Evolutionary conservation across 2,113 vertebrate genomes (phyloP), one percentile per base, ranked within the genome.

Genomic region (Etia nguti): DNA sequence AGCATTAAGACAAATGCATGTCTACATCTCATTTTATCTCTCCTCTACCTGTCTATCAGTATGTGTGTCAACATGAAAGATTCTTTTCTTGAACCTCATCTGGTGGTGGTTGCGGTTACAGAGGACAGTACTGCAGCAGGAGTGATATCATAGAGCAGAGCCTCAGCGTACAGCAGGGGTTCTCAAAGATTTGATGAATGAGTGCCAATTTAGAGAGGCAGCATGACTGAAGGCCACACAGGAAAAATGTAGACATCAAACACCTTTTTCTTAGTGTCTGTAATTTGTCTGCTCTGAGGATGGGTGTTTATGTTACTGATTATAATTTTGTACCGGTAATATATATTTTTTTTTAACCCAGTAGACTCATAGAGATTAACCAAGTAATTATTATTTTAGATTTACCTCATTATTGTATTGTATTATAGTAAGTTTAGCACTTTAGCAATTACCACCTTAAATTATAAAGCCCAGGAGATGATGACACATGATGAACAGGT

Each of bases 1-100:
- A 87, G 89, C 84, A 81, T 75, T 43, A 75, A 90, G 80, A 89
- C 84, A 87, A 92, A 93, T 31, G 16, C 54, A 82, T 22, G 36
- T 82, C 34, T 41, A 56, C 22, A 5, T 77, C 36, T 83, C 24
- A 24, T 83, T 90, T 84, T 73, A 87, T 90, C 86, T 73, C 6
- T 20, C 34, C 62, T 84, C 57, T 13, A 84, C 48, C 77, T 73
- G 60, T 86, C 85, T 56, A 86, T 89, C 87, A 82, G 65, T 7
- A 16, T 22, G 52, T 77, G 73, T 77, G 26, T 77, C 46, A 31
- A 57, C 46, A 52, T 84, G 83, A 86, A 65, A 36, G 79, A 62
- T n/a, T 68, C 46, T 52, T 18, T 84, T 55, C 79, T 34, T 86
- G 36, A 59, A 46, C 31, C 54, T 73, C 60, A 81, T 79, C 48